These are phyloP conservation scores for Pelmatolapia mariae DNA, from an alignment of 2,113 vertebrate genomes.

Conservation along the genomic window DNA sequence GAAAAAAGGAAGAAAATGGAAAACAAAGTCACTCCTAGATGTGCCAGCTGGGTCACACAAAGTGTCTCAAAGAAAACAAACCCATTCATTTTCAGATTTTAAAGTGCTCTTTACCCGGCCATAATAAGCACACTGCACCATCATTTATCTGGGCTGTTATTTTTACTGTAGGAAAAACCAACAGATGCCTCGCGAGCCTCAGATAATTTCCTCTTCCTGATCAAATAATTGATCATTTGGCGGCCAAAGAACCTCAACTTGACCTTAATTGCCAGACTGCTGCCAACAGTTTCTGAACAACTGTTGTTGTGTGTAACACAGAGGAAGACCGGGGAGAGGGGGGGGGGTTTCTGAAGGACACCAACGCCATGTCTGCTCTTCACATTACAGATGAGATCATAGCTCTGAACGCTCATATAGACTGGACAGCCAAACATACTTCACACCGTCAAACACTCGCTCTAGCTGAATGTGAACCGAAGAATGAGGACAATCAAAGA, in stretches of 20 bases:
- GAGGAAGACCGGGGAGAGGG: not conserved
- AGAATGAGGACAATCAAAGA: not conserved
- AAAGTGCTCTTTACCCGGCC: not conserved
- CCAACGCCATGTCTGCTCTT: slow-evolving; percentile 40
- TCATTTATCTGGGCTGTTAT: not conserved
- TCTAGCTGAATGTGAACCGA: not conserved
- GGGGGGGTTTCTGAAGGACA: slow-evolving; percentile 37
- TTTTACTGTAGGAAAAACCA: not conserved
- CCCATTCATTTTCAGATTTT: not conserved
- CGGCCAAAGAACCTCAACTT: not conserved
- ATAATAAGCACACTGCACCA: not conserved
- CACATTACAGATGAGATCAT: slow-evolving; percentile 52
- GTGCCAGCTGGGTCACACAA: too few relatives aligned
- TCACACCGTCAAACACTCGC: not conserved
- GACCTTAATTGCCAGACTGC: not conserved
- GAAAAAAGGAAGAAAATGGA: not conserved
- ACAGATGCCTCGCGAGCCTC: not conserved
- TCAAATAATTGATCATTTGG: not conserved
- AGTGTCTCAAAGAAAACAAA: not conserved
- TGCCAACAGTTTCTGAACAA: slow-evolving; percentile 7
- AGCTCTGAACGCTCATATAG: not conserved
- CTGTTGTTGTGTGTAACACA: not conserved
- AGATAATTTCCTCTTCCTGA: not conserved
- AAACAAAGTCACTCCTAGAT: not conserved
- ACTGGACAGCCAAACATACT: not conserved